Conservation (phyloP, 2,797 vertebrate species). For the Eptatretus atami region DNA sequence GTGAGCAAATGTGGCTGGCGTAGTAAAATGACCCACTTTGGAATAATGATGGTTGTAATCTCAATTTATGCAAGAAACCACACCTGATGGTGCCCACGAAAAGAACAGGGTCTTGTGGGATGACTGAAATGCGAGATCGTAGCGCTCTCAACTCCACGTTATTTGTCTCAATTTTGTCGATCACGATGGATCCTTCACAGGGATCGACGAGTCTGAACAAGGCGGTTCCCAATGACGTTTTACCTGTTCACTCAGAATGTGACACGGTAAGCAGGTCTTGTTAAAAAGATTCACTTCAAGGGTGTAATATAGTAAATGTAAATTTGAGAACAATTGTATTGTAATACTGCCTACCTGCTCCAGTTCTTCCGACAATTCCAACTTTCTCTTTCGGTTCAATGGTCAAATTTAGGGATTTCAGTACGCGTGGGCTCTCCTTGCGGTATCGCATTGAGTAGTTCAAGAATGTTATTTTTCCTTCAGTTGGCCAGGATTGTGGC, state of each 20-base stretch:
- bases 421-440: constrained; percentile 46
- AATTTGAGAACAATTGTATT: not conserved
- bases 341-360: constrained; percentile 24
- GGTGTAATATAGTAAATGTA: not conserved
- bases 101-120: constrained; percentile 63
- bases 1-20: too few relatives aligned
- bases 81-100: constrained; percentile 65
- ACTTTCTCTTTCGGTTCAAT: constrained; percentile 60
- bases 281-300: too few relatives aligned
- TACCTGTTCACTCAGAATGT: constrained; percentile 18
- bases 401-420: constrained; percentile 52
- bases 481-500: constrained; percentile 26
- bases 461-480: constrained; percentile 44
- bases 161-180: constrained; percentile 44
- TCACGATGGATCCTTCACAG: constrained; percentile 46
- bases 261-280: too few relatives aligned
- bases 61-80: not conserved
- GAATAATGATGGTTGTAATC: too few relatives aligned
- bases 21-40: too few relatives aligned
- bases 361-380: constrained; percentile 55
- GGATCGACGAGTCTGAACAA: constrained; percentile 48
- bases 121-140: constrained; percentile 60
- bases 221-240: constrained; percentile 50
- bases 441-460: constrained; percentile 50
- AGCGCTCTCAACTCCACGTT: constrained; percentile 59